phyloP scores from a whole-genome alignment of 2,113 vertebrate species.

The Megatriorchis doriae region DNA sequence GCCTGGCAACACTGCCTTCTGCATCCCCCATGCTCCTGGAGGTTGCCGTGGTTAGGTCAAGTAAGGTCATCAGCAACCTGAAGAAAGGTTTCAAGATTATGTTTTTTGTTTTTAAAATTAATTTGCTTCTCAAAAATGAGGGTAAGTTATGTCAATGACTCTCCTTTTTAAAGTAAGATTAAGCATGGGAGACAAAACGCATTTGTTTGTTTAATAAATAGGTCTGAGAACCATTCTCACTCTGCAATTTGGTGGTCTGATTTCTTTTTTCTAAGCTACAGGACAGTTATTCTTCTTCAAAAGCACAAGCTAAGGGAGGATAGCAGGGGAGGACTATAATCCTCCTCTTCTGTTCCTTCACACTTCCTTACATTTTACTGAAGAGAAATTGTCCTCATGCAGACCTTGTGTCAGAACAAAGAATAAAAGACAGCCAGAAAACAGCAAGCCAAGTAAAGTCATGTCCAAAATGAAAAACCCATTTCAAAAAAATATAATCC shows the following conservation, averaged over 20 bases:
- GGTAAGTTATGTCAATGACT: not conserved
- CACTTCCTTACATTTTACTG: not conserved
- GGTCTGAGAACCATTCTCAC: not conserved
- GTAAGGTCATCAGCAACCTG: conserved; percentile 35
- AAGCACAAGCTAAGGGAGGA: not conserved
- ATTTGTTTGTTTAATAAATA: conserved; percentile 20
- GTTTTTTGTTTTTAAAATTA: not conserved
- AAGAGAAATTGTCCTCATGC: not conserved
- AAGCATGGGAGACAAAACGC: conserved; percentile 15
- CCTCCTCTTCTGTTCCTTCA: not conserved
- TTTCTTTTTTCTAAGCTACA: not conserved
- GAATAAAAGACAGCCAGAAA: not conserved
- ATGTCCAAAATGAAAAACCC: not conserved
- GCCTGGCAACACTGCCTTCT: conserved; percentile 64
- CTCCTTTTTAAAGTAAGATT: not conserved
- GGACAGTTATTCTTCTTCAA: not conserved
- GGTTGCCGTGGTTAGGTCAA: conserved; percentile 43
- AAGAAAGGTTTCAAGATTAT: conserved; percentile 30
- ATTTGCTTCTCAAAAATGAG: conserved; percentile 44
- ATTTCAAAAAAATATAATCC: not conserved
- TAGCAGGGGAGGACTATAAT: not conserved
- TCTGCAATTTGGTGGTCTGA: not conserved
- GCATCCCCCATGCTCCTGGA: conserved; percentile 18
- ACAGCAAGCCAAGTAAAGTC: not conserved
- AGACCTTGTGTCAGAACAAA: not conserved